These are phyloP conservation scores for Notamacropus eugenii DNA, from an alignment of 2,797 vertebrate species.

Conservation along the genomic window DNA sequence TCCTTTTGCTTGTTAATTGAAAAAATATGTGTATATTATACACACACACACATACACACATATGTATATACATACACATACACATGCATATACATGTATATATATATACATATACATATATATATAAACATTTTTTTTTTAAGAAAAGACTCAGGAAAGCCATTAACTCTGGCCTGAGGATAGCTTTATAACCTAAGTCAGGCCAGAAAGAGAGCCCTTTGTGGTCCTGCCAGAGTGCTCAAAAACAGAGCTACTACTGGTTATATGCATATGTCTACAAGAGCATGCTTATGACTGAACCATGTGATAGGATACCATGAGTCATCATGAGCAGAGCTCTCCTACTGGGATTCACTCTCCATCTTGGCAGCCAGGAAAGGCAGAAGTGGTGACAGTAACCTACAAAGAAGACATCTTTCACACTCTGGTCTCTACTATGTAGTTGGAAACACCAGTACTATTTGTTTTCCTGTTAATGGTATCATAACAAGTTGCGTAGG, in stretches of 20 bases:
- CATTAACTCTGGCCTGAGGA: neutral
- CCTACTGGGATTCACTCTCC: neutral
- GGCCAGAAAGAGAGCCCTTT: neutral
- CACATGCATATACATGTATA: no score
- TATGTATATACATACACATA: no score
- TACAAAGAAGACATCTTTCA: neutral
- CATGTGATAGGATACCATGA: neutral
- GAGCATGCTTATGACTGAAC: neutral
- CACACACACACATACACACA: no score
- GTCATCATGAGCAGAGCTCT: neutral
- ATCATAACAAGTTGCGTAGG: neutral
- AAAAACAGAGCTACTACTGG: neutral
- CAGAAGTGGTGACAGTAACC: neutral
- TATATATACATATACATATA: no score
- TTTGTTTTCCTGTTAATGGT: neutral
- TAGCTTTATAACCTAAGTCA: neutral
- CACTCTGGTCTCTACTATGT: neutral
- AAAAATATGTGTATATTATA: neutral
- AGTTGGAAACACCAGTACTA: neutral
- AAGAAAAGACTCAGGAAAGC: neutral
- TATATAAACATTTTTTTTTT: neutral
- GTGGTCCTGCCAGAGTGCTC: neutral
- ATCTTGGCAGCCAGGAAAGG: neutral
- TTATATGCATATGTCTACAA: neutral
- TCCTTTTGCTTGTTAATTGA: neutral